Evolutionary conservation across 2,888 invertebrate genomes (phyloP).

Genomic region (Meganola albula): DNA sequence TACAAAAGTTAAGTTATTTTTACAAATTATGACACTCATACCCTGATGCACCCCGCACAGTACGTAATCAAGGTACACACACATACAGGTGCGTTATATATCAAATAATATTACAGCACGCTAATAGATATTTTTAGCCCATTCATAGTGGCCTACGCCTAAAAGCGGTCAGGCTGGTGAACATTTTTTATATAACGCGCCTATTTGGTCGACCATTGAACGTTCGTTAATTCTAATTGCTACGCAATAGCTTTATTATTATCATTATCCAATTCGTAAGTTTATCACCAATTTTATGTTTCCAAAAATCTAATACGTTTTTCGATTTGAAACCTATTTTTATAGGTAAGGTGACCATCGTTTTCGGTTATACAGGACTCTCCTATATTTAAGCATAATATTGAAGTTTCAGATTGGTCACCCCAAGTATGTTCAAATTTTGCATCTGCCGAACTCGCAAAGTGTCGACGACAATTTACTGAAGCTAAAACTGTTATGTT

Average conservation of each 20-base stretch:
- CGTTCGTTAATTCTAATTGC: constrained; percentile 62
- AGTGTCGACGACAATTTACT: constrained; percentile 15
- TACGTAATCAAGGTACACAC: constrained; percentile 62
- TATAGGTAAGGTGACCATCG: too few species aligned
- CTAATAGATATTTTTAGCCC: too few species aligned
- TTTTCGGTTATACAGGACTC: too few species aligned
- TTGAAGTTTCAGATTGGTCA: too few species aligned
- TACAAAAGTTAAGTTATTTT: constrained; percentile 67
- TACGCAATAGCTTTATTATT: constrained; percentile 71
- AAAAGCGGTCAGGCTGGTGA: too few species aligned
- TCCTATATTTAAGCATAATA: too few species aligned
- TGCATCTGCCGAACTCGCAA: constrained; percentile 19
- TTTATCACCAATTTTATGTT: constrained; percentile 59
- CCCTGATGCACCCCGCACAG: constrained; percentile 77
- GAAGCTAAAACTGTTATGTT: constrained; percentile 30
- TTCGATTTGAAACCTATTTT: constrained; percentile 23
- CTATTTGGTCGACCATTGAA: too few species aligned
- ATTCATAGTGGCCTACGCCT: too few species aligned
- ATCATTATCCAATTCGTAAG: constrained; percentile 72
- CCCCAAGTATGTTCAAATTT: constrained; percentile 10
- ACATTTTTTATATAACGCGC: too few species aligned
- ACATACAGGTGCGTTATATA: too few species aligned
- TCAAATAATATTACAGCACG: too few species aligned
- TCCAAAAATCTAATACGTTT: constrained; percentile 32
- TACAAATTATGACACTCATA: constrained; percentile 76